Conservation (phyloP, 2,113 vertebrate species). For the Platysternon megacephalum region DNA sequence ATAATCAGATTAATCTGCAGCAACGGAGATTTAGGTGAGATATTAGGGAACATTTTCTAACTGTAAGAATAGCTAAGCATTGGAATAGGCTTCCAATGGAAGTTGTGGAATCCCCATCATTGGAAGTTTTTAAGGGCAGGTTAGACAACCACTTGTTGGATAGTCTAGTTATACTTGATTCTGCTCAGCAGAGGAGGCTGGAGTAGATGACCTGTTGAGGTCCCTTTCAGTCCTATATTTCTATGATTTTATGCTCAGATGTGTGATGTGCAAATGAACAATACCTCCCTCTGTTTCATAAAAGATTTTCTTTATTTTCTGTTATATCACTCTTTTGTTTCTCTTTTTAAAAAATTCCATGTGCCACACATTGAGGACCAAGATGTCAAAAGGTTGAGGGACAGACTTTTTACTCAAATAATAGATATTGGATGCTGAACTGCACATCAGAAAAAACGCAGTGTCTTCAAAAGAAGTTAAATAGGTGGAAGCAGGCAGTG, state of each 20-base stretch:
- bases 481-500: slow-evolving; percentile 48
- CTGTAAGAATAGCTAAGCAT: not conserved
- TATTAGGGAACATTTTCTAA: not conserved
- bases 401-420: slow-evolving; percentile 40
- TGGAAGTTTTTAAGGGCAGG: not conserved
- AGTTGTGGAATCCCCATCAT: not conserved
- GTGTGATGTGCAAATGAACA: slow-evolving; percentile 25
- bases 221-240: not conserved
- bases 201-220: not conserved
- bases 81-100: not conserved
- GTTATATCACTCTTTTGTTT: slow-evolving; percentile 47
- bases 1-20: not conserved
- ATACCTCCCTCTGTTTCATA: slow-evolving; percentile 28
- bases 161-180: not conserved
- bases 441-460: slow-evolving; percentile 43
- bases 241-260: not conserved
- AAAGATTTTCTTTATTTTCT: slow-evolving; percentile 42
- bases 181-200: not conserved
- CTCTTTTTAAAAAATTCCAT: slow-evolving; percentile 31
- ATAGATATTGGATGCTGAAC: slow-evolving; percentile 42
- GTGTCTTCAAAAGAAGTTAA: slow-evolving; percentile 45
- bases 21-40: not conserved
- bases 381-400: slow-evolving; percentile 64
- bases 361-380: slow-evolving; percentile 42
- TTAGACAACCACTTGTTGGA: not conserved